These are phyloP conservation scores for Sebastes jordani DNA, from an alignment of 2,797 vertebrate genomes.

Conservation along the genomic window DNA sequence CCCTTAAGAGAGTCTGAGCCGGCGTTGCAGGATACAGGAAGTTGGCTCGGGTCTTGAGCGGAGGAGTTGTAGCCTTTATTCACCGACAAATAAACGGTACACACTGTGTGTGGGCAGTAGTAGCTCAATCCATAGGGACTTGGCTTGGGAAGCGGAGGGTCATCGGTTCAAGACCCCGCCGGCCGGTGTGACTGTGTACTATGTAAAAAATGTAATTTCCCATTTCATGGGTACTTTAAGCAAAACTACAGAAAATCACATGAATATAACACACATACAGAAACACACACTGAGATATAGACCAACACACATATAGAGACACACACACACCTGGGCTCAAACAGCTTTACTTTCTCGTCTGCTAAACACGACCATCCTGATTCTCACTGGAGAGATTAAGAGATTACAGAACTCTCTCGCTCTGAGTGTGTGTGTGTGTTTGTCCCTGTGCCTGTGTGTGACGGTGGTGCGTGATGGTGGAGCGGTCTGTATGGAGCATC, in stretches of 20 bases:
- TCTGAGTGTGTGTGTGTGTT: not conserved
- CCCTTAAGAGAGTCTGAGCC: too few relatives aligned
- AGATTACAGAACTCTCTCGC: conserved; percentile 64
- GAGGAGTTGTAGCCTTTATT: too few relatives aligned
- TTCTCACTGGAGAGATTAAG: conserved; percentile 73
- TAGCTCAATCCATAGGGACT: too few relatives aligned
- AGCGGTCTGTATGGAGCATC: conserved; percentile 10
- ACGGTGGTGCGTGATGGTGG: conserved; percentile 15
- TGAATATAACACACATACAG: too few relatives aligned
- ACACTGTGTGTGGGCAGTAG: too few relatives aligned
- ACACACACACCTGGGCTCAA: conserved; percentile 22
- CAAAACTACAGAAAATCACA: not conserved
- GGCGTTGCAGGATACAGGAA: too few relatives aligned
- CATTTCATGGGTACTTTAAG: not conserved
- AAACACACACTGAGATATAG: not conserved
- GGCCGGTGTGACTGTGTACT: too few relatives aligned
- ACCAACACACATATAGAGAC: not conserved
- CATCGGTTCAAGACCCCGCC: too few relatives aligned
- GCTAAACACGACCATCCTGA: conserved; percentile 26
- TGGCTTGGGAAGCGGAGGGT: too few relatives aligned
- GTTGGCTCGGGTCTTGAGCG: too few relatives aligned
- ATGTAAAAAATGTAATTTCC: too few relatives aligned
- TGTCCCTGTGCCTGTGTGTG: not conserved
- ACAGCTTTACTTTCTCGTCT: conserved; percentile 24
- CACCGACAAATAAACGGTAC: too few relatives aligned